Percentiles rank a stretch among this genome's conserved stretches.
Conservation (phyloP, 1,140 invertebrate species). For the Gonatopus flavifemur region DNA sequence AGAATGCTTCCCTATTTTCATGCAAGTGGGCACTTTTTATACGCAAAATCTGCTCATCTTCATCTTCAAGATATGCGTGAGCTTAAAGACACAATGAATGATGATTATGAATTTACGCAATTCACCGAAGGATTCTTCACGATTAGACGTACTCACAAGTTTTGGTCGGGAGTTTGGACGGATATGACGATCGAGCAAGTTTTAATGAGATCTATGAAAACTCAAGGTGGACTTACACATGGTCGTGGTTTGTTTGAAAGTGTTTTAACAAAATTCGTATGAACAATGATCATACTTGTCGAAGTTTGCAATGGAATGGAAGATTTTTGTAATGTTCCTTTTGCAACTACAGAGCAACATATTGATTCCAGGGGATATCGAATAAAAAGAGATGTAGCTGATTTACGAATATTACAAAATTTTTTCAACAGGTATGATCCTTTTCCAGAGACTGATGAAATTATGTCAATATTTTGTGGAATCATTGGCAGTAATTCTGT, state of each 20-base stretch:
- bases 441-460: not conserved
- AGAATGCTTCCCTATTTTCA: slow-evolving; percentile 52
- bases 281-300: slow-evolving; percentile 14
- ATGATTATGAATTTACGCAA: not conserved
- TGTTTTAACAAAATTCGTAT: slow-evolving; percentile 20
- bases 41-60: slow-evolving; percentile 38
- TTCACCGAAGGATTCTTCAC: slow-evolving; percentile 18
- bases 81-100: slow-evolving; percentile 4
- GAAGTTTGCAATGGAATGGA: slow-evolving; percentile 41
- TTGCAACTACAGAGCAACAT: not conserved
- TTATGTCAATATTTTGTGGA: not conserved
- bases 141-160: slow-evolving; percentile 39
- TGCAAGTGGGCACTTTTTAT: slow-evolving; percentile 40
- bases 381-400: not conserved
- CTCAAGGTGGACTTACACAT: slow-evolving; percentile 26
- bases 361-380: not conserved
- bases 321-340: slow-evolving; percentile 1
- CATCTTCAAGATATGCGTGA: slow-evolving; percentile 33
- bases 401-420: not conserved
- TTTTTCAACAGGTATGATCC: not conserved
- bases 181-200: slow-evolving; percentile 45
- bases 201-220: slow-evolving; percentile 40
- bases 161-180: slow-evolving; percentile 46
- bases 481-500: not conserved
- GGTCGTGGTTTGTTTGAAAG: slow-evolving; percentile 24